A percentile compares a stretch with the other conserved stretches of the same genome.
phyloP scores from a whole-genome alignment of 2,888 invertebrate species.

The Hirtodrosophila cameraria region DNA sequence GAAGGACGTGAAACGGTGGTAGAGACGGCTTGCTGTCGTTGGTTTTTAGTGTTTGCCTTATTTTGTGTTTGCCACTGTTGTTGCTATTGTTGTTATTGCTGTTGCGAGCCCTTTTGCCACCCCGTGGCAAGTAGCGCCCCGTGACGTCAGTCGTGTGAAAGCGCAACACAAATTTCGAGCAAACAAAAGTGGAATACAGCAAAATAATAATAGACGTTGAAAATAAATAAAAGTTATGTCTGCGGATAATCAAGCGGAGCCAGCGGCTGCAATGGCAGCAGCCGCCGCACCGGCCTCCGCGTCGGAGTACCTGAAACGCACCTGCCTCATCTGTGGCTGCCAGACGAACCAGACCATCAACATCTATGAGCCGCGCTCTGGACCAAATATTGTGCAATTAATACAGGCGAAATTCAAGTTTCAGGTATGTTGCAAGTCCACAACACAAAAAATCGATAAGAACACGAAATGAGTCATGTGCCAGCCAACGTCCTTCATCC shows the following conservation, averaged over 20 bases:
- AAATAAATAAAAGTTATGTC: constrained; percentile 54
- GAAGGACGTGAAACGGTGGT: constrained; percentile 72
- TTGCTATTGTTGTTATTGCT: constrained; percentile 14
- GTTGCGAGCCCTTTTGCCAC: constrained; percentile 18
- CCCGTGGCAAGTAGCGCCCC: constrained; percentile 31
- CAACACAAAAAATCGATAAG: constrained; percentile 69
- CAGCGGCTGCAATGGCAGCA: constrained; percentile 55
- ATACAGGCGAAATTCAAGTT: constrained; percentile 84
- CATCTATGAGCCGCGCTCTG: constrained; percentile 83
- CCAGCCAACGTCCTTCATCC: constrained; percentile 51
- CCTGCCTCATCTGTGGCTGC: constrained; percentile 84
- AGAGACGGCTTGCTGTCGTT: background rate
- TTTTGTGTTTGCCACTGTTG: constrained; percentile 1
- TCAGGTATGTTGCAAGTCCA: constrained; percentile 74
- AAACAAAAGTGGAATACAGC: background rate
- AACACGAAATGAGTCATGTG: constrained; percentile 73
- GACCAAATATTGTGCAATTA: constrained; percentile 83
- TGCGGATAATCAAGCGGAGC: constrained; percentile 65
- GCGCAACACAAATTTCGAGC: constrained; percentile 10
- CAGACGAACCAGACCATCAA: constrained; percentile 83
- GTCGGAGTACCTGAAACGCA: constrained; percentile 82
- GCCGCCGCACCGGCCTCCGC: constrained; percentile 35
- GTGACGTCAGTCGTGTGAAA: constrained; percentile 40
- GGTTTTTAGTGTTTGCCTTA: constrained; percentile 7
- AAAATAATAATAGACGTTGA: background rate